Conservation (phyloP, 2,113 vertebrate species). For the Polypterus bichir region DNA sequence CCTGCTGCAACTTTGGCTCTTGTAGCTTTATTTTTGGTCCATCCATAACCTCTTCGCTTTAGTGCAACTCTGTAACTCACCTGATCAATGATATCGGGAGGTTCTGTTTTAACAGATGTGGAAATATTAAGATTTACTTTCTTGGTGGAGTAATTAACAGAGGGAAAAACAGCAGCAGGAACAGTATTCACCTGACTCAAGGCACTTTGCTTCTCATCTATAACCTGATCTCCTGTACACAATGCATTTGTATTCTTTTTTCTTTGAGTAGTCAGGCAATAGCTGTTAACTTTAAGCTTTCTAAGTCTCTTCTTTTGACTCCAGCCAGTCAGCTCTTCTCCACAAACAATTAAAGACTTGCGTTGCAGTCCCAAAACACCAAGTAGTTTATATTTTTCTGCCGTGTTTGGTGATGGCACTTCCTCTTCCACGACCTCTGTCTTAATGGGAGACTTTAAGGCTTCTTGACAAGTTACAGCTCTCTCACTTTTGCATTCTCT, state of each 20-base stretch:
- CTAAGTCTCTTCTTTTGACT: slow-evolving; percentile 59
- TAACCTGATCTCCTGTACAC: too few species aligned
- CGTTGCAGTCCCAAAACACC: slow-evolving; percentile 57
- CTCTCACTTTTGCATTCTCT: background rate
- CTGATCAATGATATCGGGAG: slow-evolving; percentile 10
- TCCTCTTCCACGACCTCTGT: slow-evolving; percentile 37
- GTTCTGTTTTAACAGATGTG: slow-evolving; percentile 34
- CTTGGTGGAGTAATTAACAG: too few species aligned
- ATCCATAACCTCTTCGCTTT: slow-evolving; percentile 22
- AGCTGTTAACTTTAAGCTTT: slow-evolving; percentile 58
- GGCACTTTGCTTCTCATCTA: too few species aligned
- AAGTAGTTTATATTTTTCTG: slow-evolving; percentile 61
- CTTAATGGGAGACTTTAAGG: slow-evolving; percentile 7
- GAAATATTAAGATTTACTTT: too few species aligned
- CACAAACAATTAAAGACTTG: slow-evolving; percentile 49
- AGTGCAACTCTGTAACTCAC: slow-evolving; percentile 4
- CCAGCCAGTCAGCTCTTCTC: slow-evolving; percentile 56
- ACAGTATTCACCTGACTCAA: too few species aligned
- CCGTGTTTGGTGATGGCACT: slow-evolving; percentile 44
- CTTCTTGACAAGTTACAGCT: background rate
- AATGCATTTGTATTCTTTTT: slow-evolving; percentile 30
- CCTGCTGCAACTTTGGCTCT: slow-evolving; percentile 31
- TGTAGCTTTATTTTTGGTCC: slow-evolving; percentile 40
- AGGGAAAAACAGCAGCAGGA: too few species aligned
- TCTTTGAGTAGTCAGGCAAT: slow-evolving; percentile 48